Base-by-base conservation (phyloP, 2,888 invertebrate species). In the Synergus itoensis region DNA sequence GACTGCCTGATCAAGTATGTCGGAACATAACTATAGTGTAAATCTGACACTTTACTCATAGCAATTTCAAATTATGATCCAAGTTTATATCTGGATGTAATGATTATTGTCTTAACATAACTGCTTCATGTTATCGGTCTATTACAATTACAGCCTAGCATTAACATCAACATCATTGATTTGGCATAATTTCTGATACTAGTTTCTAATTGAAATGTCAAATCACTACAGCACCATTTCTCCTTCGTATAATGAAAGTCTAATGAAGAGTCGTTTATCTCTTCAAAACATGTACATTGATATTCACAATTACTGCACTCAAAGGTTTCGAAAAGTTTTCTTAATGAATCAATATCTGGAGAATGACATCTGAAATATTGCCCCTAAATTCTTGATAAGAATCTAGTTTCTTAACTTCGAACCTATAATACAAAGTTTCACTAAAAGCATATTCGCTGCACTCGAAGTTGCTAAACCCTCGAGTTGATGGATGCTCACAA, bases 401-500 rank as follows among this genome's bases (percentile, higher is more conserved):
- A 18, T 18, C 9, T 18, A 18, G 11, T 8, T n/a, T 57, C 36
- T n/a, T 16, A 16, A 43, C 18, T 18, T 69, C 1, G 0, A 65
- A 43, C 7, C 21, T 7, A 28, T 4, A 65, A n/a, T 36, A 57
- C 1, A 18, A 40, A 48, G 36, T 18, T 73, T 12, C 36, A 57
- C 36, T 73, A 40, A n/a, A 40, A 53, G 18, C 16, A 14, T 36
- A 36, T n/a, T 36, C 53, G 11, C 36, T 36, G 40, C n/a, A 36
- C 12, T 36, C n/a, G 53, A 73, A 28, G 28, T 73, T 73, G 53
- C 73, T 73, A 73, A 73, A 73, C 40, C 36, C 73, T 36, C 73
- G 53, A 48, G 36, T 73, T 73, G 73, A 73, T 73, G 73, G 73
- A 73, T 73, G 40, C 45, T 43, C 11, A 45, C 45, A 40, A 11